Base-by-base conservation (phyloP, 2,113 vertebrate genomes). In the Girardinichthys multiradiatus region DNA sequence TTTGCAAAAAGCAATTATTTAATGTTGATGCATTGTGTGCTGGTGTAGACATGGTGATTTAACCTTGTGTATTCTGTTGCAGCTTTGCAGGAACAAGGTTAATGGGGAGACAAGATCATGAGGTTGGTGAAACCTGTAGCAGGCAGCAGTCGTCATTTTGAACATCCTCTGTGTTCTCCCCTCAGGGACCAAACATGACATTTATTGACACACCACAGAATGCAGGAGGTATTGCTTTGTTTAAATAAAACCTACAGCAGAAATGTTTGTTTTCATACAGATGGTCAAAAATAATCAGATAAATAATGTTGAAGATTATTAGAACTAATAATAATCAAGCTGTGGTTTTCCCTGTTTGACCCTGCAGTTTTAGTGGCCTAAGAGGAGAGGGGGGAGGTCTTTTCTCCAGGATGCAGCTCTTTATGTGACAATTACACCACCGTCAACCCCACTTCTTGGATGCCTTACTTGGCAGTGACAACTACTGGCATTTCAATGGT, bases 391-490 rank as follows among this genome's bases (percentile, higher is more conserved):
- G 58, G 45, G 76, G 73, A 59, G 37, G 19, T 71, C 61, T 76
- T 80, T 65, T 70, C 78, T 78, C 62, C 48, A 85, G 83, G 63
- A 70, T 76, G 83, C 77, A 74, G 70, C 59, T 73, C 61, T 73
- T 71, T 69, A 68, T 37, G 62, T 71, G 62, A 69, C 62, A 68
- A 42, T 35, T 59, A 79, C 68, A 24, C 79, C 75, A 64, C 70
- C 7, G 4, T 60, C 70, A 37, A 11, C 65, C 57, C 35, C 24
- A 15, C 17, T 64, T 61, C 61, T 51, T 69, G 37, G 27, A 42
- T 66, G 58, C 70, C 54, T 90, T 92, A 93, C 84, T 93, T 94
- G 83, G 93, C 93, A 3, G 86, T 89, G 72, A 93, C 67, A 59
- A 94, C 82, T 9, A 58, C 72, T 0, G 93, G 85, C 24, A 78